Evolutionary conservation across 35 echinoderm and acorn worm genomes (phyloP), one percentile per base, ranked within the genome.

Genomic region (Heliocidaris erythrogramma): DNA sequence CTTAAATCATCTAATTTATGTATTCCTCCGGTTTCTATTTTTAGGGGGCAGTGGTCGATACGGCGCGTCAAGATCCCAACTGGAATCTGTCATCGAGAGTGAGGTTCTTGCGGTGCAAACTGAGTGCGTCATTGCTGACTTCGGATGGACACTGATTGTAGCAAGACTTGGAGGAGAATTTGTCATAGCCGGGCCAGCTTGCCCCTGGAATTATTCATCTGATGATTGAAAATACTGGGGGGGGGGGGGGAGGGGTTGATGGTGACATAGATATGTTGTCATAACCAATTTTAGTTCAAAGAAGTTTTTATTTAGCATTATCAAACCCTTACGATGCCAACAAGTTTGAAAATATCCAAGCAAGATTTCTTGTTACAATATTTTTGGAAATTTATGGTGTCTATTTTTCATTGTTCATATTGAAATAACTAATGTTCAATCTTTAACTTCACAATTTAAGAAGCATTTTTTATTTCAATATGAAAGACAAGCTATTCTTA

Each of bases 1-100:
- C 31, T 89, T 48, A 89, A 89, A 89, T 32, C 87, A 89, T 89
- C 87, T 89, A 89, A 89, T 89, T 89, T 48, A 47, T 47, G 87
- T 48, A 89, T 89, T 89, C 87, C 87, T 32, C 47, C 87, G 10
- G 47, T 12, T 89, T 47, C 87, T 89, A 89, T 89, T 89, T 89
- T 89, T 89, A 89, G 87, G 31, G 47, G 14, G 12, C 87, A 32
- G 9, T 18, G 32, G 31, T 32, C 17, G 21, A n/a, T 78, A 78
- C 4, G 65, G 27, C 65, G 17, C 17, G 65, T 78, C 65, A 78
- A 78, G 65, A n/a, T 78, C 65, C 65, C 21, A n/a, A 78, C 21
- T 7, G 65, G 27, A 24, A 78, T 78, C 65, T 78, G 65, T 78
- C 65, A 78, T 78, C 65, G n/a, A n/a, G 27, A 27, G 65, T 78